Evolutionary conservation across 2,797 vertebrate genomes (phyloP), one percentile per base, ranked within the genome.

Genomic region (Peromyscus melanophrys): DNA sequence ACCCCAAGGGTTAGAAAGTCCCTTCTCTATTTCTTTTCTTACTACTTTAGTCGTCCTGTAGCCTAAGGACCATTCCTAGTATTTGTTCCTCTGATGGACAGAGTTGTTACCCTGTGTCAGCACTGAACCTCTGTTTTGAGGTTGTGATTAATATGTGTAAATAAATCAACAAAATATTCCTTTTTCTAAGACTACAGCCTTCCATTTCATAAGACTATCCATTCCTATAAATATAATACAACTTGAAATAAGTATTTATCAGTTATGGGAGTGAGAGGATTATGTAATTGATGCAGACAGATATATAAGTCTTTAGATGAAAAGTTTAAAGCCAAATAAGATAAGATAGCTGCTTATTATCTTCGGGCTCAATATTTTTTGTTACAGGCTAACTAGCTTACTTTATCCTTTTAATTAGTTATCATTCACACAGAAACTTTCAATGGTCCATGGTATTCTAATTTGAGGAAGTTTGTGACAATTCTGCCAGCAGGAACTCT

Each of bases 1-100:
- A 94, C 43, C 95, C 31, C 57, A 31, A 92, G 90, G 96, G 84
- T 97, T 97, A 89, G 63, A 87, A 92, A 93, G 52, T 29, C 69
- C 0, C 83, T 97, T 7, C 1, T 95, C 31, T 88, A 90, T 59
- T 90, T 97, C 34, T 92, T 89, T 92, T 97, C 84, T 67, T 96
- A 29, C 19, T 80, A 25, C 23, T 90, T 23, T 37, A 65, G 55
- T 94, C 25, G 37, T 67, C 7, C 95, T 90, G 52, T 67, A 29
- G 67, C 80, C 43, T 12, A 97, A 96, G 21, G 16, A 31, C 21
- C 88, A 90, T 91, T 67, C 71, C 0, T 81, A 2, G 52, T 61
- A 96, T 75, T 43, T 13, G 75, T 76, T 65, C 43, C 9, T 52
- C 0, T 71, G 27, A 93, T 25, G 40, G 14, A 73, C 4, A 88